A percentile compares a stretch with the other conserved stretches of the same genome.
Evolutionary conservation across 2,888 invertebrate genomes (phyloP).

Genomic region (Trypoxylon attenuatum): DNA sequence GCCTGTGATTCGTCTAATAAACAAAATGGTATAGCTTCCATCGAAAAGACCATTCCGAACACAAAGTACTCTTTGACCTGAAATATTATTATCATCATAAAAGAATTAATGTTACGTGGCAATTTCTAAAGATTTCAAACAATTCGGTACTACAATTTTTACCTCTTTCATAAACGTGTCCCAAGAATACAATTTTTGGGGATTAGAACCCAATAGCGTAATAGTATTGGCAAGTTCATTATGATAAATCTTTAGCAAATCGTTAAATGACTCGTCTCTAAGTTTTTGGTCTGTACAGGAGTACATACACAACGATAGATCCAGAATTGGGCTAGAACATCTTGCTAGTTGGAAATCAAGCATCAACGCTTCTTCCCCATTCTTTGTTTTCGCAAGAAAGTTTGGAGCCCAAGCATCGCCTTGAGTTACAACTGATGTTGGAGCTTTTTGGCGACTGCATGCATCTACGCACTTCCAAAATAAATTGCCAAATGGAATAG

Average conservation of each 20-base stretch:
- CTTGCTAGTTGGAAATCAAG: slow-evolving; percentile 83
- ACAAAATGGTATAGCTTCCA: slow-evolving; percentile 79
- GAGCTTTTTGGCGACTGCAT: slow-evolving; percentile 69
- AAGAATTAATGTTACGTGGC: no score
- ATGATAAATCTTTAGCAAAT: slow-evolving; percentile 79
- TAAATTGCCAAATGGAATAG: slow-evolving; percentile 76
- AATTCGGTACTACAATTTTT: no score
- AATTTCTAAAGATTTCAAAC: no score
- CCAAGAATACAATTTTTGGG: slow-evolving; percentile 77
- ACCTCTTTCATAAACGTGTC: slow-evolving; percentile 76
- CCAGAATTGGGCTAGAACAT: slow-evolving; percentile 78
- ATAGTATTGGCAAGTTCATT: slow-evolving; percentile 77
- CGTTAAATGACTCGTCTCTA: slow-evolving; percentile 78
- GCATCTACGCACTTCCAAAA: slow-evolving; percentile 76
- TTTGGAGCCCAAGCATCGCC: slow-evolving; percentile 88
- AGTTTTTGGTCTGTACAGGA: slow-evolving; percentile 80
- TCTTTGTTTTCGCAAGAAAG: slow-evolving; percentile 77
- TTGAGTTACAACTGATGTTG: slow-evolving; percentile 79
- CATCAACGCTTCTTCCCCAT: slow-evolving; percentile 75
- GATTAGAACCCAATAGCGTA: slow-evolving; percentile 78
- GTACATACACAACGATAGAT: slow-evolving; percentile 79
- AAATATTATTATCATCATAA: slow-evolving; percentile 4
- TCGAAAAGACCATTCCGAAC: slow-evolving; percentile 78
- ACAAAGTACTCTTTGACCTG: slow-evolving; percentile 77
- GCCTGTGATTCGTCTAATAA: slow-evolving; percentile 78